Percentiles rank a stretch among this genome's conserved stretches.
Evolutionary conservation across 37 sponge, comb jelly and placozoan genomes (phyloP).

Genomic region (Hexactinellida sp.): DNA sequence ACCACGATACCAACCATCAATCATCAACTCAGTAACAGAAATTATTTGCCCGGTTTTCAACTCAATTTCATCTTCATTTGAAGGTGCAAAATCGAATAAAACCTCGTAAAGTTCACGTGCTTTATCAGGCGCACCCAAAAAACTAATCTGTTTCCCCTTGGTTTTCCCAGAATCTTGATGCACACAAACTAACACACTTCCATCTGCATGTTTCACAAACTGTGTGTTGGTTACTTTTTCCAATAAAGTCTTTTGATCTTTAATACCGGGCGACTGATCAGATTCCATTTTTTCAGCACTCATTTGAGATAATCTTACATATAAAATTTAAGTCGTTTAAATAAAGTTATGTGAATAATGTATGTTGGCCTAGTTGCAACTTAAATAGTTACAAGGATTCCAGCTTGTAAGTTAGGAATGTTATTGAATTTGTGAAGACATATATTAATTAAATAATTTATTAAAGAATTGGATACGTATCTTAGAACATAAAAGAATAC

Average conservation of each 20-base stretch:
- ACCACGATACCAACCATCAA: not conserved
- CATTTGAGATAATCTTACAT: not conserved
- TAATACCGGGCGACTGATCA: not conserved
- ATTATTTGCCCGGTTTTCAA: not conserved
- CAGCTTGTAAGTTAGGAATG: not conserved
- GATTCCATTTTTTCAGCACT: not conserved
- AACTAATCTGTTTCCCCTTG: slow-evolving; percentile 1
- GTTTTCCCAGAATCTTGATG: slow-evolving; percentile 12
- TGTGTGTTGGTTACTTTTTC: slow-evolving; percentile 10
- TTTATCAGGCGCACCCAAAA: slow-evolving; percentile 5
- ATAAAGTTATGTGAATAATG: not conserved
- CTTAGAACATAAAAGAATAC: too few species aligned
- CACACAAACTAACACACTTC: slow-evolving; percentile 3
- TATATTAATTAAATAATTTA: too few species aligned
- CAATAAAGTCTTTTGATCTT: not conserved
- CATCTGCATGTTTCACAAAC: slow-evolving; percentile 2
- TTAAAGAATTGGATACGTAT: too few species aligned
- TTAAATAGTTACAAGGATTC: not conserved
- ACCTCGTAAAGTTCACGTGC: not conserved
- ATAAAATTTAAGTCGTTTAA: not conserved
- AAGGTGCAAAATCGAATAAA: slow-evolving; percentile 1
- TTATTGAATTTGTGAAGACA: not conserved
- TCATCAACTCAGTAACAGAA: not conserved
- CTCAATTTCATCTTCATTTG: slow-evolving; percentile 10
- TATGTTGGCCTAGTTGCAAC: not conserved